These are phyloP conservation scores for Buceros bicornis DNA, from an alignment of 2,797 vertebrate species.

Conservation along the genomic window DNA sequence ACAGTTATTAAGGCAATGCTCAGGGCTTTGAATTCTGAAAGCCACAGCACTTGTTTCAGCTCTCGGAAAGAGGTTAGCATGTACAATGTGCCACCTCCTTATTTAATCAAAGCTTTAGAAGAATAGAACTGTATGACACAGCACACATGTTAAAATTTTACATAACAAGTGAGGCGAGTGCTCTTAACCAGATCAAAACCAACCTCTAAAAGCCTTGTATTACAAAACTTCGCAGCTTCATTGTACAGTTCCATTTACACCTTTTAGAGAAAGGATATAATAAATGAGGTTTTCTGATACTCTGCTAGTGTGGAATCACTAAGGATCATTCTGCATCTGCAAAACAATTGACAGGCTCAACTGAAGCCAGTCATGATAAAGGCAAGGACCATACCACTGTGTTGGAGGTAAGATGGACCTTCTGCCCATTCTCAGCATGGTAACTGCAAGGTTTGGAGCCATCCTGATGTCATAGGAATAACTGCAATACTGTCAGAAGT, in stretches of 20 bases:
- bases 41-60: not conserved
- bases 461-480: not conserved
- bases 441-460: not conserved
- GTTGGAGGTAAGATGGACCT: not conserved
- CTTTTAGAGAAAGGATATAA: not conserved
- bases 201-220: not conserved
- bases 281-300: not conserved
- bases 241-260: not conserved
- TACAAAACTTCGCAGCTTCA: not conserved
- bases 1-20: not conserved
- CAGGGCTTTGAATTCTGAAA: not conserved
- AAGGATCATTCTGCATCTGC: not conserved
- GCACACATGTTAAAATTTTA: not conserved
- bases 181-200: not conserved
- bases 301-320: not conserved
- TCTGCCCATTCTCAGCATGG: not conserved
- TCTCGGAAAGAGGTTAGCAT: not conserved
- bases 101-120: not conserved
- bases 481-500: accelerated
- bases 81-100: not conserved
- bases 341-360: not conserved
- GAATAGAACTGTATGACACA: not conserved
- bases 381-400: not conserved
- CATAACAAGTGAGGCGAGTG: not conserved
- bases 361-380: not conserved